Base-by-base conservation (phyloP, 1,140 invertebrate species). In the Drepana arcuata region DNA sequence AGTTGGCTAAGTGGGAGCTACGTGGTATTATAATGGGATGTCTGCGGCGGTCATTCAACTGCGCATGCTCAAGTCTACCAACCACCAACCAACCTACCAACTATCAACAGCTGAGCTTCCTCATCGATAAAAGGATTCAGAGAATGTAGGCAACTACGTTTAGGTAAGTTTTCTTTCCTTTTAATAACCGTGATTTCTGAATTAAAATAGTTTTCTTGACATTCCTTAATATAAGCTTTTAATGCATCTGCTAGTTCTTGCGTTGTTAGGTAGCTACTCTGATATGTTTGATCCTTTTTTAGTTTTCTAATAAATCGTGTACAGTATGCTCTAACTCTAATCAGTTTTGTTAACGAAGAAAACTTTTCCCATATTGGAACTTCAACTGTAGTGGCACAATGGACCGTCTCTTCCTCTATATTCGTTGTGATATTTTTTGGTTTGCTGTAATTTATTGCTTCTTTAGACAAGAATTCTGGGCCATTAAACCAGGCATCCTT, bases 11-110 rank as follows among this genome's bases (percentile, higher is more conserved):
- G 18, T 27, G 25, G 18, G 1, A 12, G 25, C 12, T 36, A 12
- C 9, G 4, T 2, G 25, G 34, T 18, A 36, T 12, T 11, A 36
- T 28, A 5, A 18, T 28, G 2, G 34, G 34, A 18, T 36, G 34
- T 14, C 10, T 16, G 2, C 4, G 6, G 4, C 10, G 4, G 6
- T 26, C 24, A 26, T 4, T 2, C 2, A 26, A 2, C 6, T 10
- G 6, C 10, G 24, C 24, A 10, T 26, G 24, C n/a, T 10, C 2
- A 4, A 26, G 24, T n/a, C 24, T 6, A 26, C 24, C 24, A 10
- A 6, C 24, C 24, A 26, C 24, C 24, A n/a, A n/a, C n/a, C n/a
- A n/a, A n/a, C n/a, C n/a, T n/a, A n/a, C n/a, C n/a, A n/a, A n/a
- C n/a, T n/a, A n/a, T n/a, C n/a, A n/a, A n/a, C n/a, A n/a, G n/a